Evolutionary conservation across 2,888 invertebrate species (phyloP).

Genomic region (Amblyjoppa proteus): DNA sequence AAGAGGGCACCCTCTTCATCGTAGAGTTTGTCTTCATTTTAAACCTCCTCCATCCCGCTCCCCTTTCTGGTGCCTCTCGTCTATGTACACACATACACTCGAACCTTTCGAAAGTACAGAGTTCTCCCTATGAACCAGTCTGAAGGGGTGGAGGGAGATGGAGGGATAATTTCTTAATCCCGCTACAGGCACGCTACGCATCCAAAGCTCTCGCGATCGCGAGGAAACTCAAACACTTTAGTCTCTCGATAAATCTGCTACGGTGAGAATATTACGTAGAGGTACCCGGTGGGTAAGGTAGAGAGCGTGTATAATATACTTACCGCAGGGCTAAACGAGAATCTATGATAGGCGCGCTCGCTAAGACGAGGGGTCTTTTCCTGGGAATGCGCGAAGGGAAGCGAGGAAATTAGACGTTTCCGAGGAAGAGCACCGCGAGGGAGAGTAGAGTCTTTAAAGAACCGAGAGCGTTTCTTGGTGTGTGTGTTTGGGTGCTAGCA

Average conservation of each 20-base stretch:
- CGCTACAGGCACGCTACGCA: conserved; percentile 14
- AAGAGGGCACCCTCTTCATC: background rate
- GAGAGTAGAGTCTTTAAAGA: conserved; percentile 42
- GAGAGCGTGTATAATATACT: conserved; percentile 60
- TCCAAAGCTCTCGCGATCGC: conserved; percentile 41
- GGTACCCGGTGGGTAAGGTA: conserved; percentile 18
- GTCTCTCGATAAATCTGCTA: conserved; percentile 63
- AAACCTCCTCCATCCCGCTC: background rate
- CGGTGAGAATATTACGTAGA: conserved; percentile 49
- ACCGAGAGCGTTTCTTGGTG: background rate
- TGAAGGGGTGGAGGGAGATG: background rate
- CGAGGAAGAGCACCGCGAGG: background rate
- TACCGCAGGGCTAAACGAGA: conserved; percentile 58
- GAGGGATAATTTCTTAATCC: conserved; percentile 66
- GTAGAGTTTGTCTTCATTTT: background rate
- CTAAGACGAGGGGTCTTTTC: conserved; percentile 26
- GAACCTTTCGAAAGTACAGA: conserved; percentile 32
- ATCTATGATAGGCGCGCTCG: conserved; percentile 56
- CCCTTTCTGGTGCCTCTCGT: background rate
- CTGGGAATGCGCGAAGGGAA: conserved; percentile 1
- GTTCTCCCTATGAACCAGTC: conserved; percentile 13
- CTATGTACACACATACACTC: background rate
- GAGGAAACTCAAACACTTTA: conserved; percentile 64
- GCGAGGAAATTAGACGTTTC: conserved; percentile 36
- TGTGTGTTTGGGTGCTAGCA: conserved; percentile 11